Percentiles rank a stretch among this genome's conserved stretches.
These are phyloP conservation scores for Picathartes gymnocephalus DNA, from an alignment of 2,113 vertebrate genomes.

Conservation along the genomic window DNA sequence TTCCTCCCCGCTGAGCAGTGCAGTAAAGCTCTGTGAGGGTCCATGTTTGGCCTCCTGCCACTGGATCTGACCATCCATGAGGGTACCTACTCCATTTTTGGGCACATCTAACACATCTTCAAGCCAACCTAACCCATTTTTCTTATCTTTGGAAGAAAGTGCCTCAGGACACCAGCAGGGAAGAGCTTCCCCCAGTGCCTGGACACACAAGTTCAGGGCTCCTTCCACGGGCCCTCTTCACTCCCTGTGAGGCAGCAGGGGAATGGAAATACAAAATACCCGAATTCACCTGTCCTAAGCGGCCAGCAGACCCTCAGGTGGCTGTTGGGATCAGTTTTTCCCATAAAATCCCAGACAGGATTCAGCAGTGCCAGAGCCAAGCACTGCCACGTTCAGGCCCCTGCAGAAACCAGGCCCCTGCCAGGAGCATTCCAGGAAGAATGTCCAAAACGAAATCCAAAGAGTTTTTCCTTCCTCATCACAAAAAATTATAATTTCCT, in stretches of 20 bases:
- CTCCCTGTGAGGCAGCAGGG: not conserved
- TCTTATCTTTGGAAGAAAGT: not conserved
- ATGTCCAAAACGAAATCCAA: not conserved
- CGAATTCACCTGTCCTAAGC: not conserved
- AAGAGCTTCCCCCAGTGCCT: not conserved
- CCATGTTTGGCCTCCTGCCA: not conserved
- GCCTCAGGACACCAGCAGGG: not conserved
- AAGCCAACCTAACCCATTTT: not conserved
- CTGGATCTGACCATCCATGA: not conserved
- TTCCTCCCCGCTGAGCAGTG: not conserved
- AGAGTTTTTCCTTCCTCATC: not conserved
- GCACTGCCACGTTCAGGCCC: rapidly evolving
- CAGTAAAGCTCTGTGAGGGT: not conserved
- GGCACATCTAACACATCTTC: not conserved
- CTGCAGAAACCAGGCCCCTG: not conserved
- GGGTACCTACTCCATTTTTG: not conserved
- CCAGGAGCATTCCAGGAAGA: not conserved
- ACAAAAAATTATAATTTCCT: not conserved
- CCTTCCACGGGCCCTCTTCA: not conserved
- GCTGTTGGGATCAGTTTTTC: not conserved
- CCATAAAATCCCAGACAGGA: not conserved
- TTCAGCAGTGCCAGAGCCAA: not conserved
- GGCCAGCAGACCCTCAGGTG: not conserved
- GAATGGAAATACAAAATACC: not conserved
- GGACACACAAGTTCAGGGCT: not conserved